These are phyloP conservation scores for Idaea dimidiata DNA, from an alignment of 2,888 invertebrate species.

Conservation along the genomic window DNA sequence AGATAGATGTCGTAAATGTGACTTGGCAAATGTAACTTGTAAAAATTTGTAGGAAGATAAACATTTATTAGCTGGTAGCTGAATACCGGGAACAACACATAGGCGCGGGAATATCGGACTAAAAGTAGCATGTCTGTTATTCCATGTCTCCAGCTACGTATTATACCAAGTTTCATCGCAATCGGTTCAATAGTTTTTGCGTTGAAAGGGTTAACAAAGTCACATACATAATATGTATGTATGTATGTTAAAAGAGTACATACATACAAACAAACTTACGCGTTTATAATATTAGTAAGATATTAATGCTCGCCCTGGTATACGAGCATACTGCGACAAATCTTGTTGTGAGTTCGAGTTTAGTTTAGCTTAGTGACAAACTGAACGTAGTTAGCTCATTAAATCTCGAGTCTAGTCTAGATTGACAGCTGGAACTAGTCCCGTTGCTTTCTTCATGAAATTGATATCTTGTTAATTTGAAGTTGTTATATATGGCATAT, in stretches of 20 bases:
- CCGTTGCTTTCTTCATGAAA: background rate
- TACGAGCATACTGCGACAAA: background rate
- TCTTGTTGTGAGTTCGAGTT: background rate
- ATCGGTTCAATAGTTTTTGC: background rate
- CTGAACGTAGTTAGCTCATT: background rate
- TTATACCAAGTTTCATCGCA: background rate
- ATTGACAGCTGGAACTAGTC: background rate
- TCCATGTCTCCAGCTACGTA: background rate
- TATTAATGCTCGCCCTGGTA: background rate
- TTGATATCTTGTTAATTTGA: slow-evolving; percentile 1
- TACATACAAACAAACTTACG: too few species aligned
- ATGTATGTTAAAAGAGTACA: too few species aligned
- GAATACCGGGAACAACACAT: too few species aligned
- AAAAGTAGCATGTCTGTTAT: too few species aligned
- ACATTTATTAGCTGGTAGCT: too few species aligned
- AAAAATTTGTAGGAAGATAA: too few species aligned
- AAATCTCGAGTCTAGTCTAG: background rate
- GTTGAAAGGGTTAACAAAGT: too few species aligned
- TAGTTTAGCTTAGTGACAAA: background rate
- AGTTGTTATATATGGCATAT: background rate
- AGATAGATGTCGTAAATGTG: too few species aligned
- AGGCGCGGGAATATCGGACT: too few species aligned
- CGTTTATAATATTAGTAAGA: too few species aligned
- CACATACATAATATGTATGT: too few species aligned
- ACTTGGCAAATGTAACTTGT: too few species aligned